Evolutionary conservation across 2,113 vertebrate genomes (phyloP).

Genomic region (Oncorhynchus masou): DNA sequence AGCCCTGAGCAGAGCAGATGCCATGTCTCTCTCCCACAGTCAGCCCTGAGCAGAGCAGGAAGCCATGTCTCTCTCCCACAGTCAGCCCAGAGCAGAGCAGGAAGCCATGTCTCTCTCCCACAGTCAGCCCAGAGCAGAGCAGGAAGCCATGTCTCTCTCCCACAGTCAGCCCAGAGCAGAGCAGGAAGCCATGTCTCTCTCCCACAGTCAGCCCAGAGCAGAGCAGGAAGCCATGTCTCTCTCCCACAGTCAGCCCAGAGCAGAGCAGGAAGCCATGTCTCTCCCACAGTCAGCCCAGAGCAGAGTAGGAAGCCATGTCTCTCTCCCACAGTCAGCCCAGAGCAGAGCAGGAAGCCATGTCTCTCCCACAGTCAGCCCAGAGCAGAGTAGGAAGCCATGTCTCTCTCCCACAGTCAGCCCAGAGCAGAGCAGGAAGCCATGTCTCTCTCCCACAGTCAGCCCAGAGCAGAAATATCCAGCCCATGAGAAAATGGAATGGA

Average conservation of each 20-base stretch:
- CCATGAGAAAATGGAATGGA: conserved; percentile 40
- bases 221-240: conserved; percentile 37
- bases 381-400: too few species aligned
- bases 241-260: conserved; percentile 14
- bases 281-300: not conserved
- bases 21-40: too few species aligned
- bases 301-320: conserved; percentile 40
- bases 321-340: conserved; percentile 22
- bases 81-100: not conserved
- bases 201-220: conserved; percentile 1
- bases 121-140: too few species aligned
- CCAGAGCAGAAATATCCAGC: conserved; percentile 22
- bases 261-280: too few species aligned
- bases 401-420: too few species aligned
- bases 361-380: conserved; percentile 24
- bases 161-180: not conserved
- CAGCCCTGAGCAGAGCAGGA: too few species aligned
- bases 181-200: conserved; percentile 42
- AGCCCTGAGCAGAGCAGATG: too few species aligned
- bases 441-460: conserved; percentile 32
- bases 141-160: too few species aligned
- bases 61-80: too few species aligned
- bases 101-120: conserved; percentile 48
- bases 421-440: conserved; percentile 33
- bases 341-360: conserved; percentile 29